Base-by-base conservation (phyloP, 2,797 vertebrate species). In the Alectoris magna region DNA sequence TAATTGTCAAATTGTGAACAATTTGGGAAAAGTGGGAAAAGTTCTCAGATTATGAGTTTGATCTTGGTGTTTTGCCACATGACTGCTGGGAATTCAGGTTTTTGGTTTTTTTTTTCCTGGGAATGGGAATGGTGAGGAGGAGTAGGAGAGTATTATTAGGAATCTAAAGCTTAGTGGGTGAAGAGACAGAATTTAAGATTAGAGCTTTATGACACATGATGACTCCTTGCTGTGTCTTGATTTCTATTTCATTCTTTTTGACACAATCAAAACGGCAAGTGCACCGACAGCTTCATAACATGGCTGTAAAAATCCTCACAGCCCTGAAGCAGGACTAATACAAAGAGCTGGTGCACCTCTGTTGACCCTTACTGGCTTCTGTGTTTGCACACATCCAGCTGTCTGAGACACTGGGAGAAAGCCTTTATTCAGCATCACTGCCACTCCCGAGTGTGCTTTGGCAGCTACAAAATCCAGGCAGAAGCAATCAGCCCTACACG, bases 41-140 rank as follows among this genome's bases (percentile, higher is more conserved):
- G 76, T 90, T 90, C 83, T 91, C 80, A 56, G 22, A 90, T 93
- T 92, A 76, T 88, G 92, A 84, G 70, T 88, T 84, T 94, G 48
- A 79, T 90, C 64, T 94, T 94, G 93, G 71, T 90, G 29, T 39
- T 78, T 71, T 90, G 76, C 93, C 87, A 94, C 51, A 73, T 44
- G 86, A 56, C 67, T 94, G 87, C 84, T 91, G 91, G 95, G 92
- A 96, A 95, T 81, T 49, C 9, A 10, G 10, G 46, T 44, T 18
- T 53, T 34, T 21, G 85, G 38, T 85, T 91, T 34, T 34, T 14
- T 87, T 85, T 92, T 29, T 90, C 91, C 80, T 71, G 56, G 83
- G 85, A 96, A 80, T 0, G 0, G 72, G 66, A 93, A 88, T 64
- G 43, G 63, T 63, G 53, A 71, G 56, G 3, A 8, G 70, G 83